Evolutionary conservation across 2,113 vertebrate genomes (phyloP).

Genomic region (Zosterops hypoxanthus): DNA sequence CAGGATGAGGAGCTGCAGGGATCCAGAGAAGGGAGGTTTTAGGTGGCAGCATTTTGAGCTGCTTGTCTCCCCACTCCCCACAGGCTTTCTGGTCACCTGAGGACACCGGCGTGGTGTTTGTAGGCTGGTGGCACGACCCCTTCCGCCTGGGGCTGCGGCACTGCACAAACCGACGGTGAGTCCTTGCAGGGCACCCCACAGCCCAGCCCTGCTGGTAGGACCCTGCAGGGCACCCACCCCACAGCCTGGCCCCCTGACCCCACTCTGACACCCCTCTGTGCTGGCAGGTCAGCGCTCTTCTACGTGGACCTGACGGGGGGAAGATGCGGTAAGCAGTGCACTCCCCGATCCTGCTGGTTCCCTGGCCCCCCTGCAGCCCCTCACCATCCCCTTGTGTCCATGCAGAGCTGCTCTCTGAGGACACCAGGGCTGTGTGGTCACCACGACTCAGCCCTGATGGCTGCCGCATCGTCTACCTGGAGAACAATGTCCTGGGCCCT

Average conservation of each 20-base stretch:
- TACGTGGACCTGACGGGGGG: not conserved
- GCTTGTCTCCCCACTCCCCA: not conserved
- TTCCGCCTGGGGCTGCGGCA: slow-evolving; percentile 86
- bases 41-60: not conserved
- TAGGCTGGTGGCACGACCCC: slow-evolving; percentile 92
- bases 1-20: not conserved
- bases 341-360: accelerated
- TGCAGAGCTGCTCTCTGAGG: slow-evolving; percentile 41
- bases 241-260: accelerated
- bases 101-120: slow-evolving; percentile 92
- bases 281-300: slow-evolving; percentile 33
- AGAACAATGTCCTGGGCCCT: not conserved
- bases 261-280: not conserved
- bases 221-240: not conserved
- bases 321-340: not conserved
- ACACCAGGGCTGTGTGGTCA: slow-evolving; percentile 29
- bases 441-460: slow-evolving; percentile 12
- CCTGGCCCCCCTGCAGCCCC: not conserved
- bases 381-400: accelerated
- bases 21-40: not conserved
- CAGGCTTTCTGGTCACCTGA: slow-evolving; percentile 95
- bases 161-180: slow-evolving; percentile 56
- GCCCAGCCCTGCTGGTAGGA: not conserved
- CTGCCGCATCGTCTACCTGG: slow-evolving; percentile 36
- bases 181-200: accelerated